Base-by-base conservation (phyloP, 2,797 vertebrate genomes). In the Micropoecilia bifurca region DNA sequence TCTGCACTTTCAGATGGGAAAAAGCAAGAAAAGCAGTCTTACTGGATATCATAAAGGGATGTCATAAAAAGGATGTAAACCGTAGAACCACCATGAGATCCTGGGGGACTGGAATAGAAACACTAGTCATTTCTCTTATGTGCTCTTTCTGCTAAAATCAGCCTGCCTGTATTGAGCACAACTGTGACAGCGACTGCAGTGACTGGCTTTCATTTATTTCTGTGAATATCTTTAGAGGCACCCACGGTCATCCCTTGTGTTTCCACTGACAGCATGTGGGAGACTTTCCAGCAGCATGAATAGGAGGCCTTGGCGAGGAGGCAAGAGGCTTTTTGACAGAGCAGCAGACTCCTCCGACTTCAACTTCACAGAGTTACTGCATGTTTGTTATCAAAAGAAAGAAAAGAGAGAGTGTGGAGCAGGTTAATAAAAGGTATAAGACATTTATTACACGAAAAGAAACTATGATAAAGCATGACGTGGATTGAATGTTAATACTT, bases 181-280 rank as follows among this genome's bases (percentile, higher is more conserved):
- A 43, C 80, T 80, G 78, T n/a, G 83, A 88, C 86, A 88, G 82
- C 63, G 72, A 48, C 82, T 80, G 80, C 30, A 59, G 66, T 43
- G 66, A 25, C 36, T 73, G 78, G 30, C 59, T 78, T 86, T 83
- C 87, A 63, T 73, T 63, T 73, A 33, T n/a, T 48, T 47, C 8
- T 77, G 33, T 66, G 45, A 84, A 87, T 79, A 75, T 87, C 75
- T 89, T 83, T 89, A 85, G 75, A 89, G 85, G 82, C 85, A 85
- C 79, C 85, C 90, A 91, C 83, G 85, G 88, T 81, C 90, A 84
- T 88, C 87, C 86, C 88, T 90, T 92, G 86, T 86, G 87, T 90
- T 86, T 82, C 74, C 85, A 66, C 82, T 92, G 92, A 92, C 91
- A 91, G 88, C 85, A 87, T 80, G 91, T 90, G 93, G 91, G 88